phyloP scores from a whole-genome alignment of 2,888 invertebrate species.

The Clostera curtula region DNA sequence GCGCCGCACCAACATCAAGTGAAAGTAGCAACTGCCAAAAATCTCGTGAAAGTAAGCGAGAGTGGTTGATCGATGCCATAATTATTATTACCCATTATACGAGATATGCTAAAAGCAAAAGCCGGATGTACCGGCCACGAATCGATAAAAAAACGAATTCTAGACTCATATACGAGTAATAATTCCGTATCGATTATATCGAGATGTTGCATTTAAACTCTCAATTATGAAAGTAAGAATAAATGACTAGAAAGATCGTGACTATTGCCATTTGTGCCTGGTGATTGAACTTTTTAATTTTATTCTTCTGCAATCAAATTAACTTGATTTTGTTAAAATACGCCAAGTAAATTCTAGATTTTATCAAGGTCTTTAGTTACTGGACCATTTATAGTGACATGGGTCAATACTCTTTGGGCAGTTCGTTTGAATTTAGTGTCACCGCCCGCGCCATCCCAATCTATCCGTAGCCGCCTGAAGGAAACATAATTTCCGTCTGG shows the following conservation, averaged over 20 bases:
- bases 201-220: background rate
- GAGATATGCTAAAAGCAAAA: slow-evolving; percentile 67
- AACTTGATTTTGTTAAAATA: too few relatives aligned
- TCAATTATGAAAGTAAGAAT: background rate
- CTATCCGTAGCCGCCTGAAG: too few relatives aligned
- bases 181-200: slow-evolving; percentile 2
- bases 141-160: slow-evolving; percentile 23
- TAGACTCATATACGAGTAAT: slow-evolving; percentile 17
- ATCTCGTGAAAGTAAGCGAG: slow-evolving; percentile 68
- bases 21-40: slow-evolving; percentile 68
- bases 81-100: slow-evolving; percentile 72
- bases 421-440: too few relatives aligned
- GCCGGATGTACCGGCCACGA: slow-evolving; percentile 46
- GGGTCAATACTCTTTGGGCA: too few relatives aligned
- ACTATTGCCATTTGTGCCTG: background rate
- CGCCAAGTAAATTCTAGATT: too few relatives aligned
- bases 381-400: too few relatives aligned
- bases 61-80: slow-evolving; percentile 68
- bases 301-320: too few relatives aligned
- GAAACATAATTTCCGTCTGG: too few relatives aligned
- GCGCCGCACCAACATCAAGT: slow-evolving; percentile 32
- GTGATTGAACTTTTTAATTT: background rate
- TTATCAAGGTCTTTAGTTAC: too few relatives aligned
- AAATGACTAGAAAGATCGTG: background rate
- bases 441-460: too few relatives aligned